Evolutionary conservation across 2,113 vertebrate genomes (phyloP).

Genomic region (Amblyornis subalaris): DNA sequence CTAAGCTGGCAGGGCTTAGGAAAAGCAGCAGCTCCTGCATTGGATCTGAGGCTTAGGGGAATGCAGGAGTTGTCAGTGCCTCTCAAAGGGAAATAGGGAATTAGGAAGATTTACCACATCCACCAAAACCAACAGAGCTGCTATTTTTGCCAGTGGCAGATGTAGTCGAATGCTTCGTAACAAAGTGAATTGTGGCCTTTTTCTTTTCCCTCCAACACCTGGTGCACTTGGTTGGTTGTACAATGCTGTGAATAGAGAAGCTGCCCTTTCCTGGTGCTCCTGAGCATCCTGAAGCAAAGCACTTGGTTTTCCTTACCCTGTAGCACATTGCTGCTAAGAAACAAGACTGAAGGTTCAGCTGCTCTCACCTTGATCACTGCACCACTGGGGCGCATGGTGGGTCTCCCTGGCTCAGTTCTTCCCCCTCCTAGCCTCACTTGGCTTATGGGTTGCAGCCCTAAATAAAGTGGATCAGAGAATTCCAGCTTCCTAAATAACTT

Average conservation of each 20-base stretch:
- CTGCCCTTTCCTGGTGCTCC: neutral
- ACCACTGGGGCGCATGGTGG: neutral
- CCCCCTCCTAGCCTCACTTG: neutral
- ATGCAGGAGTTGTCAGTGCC: conserved; percentile 29
- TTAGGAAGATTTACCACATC: conserved; percentile 53
- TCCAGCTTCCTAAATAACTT: neutral
- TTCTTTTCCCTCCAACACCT: neutral
- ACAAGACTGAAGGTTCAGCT: neutral
- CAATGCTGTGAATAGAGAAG: neutral
- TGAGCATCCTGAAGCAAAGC: neutral
- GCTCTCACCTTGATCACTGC: neutral
- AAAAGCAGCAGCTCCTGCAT: neutral
- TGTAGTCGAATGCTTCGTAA: neutral
- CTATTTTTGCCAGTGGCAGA: neutral
- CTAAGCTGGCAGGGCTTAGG: neutral
- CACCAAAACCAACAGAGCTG: conserved; percentile 43
- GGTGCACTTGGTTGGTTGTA: neutral
- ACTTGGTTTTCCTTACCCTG: neutral
- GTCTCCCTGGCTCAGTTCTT: neutral
- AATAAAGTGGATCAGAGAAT: neutral
- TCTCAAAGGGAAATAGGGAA: conserved; percentile 50
- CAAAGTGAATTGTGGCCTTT: neutral
- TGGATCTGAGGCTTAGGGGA: neutral
- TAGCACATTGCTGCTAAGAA: neutral
- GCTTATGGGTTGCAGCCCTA: neutral